phyloP scores from a whole-genome alignment of 2,113 vertebrate genomes.

The Illadopsis cleaveri region DNA sequence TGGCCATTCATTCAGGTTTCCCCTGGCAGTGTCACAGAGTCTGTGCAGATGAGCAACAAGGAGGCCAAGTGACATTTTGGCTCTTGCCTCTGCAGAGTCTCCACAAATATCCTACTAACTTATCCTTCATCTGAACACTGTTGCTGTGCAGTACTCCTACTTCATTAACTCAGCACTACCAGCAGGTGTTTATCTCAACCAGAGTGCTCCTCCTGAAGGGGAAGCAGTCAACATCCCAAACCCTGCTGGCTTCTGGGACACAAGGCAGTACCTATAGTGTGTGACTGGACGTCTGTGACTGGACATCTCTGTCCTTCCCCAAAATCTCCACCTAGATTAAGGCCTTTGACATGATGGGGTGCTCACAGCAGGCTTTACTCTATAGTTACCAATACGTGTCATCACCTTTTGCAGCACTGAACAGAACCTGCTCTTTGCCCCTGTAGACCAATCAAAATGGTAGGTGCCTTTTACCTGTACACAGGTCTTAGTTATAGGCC shows the following conservation, averaged over 20 bases:
- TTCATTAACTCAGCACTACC: neutral
- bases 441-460: accelerated
- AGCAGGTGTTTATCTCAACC: neutral
- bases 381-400: neutral
- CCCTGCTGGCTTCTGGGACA: neutral
- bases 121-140: neutral
- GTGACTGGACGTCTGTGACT: neutral
- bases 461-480: neutral
- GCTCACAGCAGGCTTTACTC: neutral
- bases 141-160: neutral
- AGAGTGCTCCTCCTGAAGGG: neutral
- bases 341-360: neutral
- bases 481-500: neutral
- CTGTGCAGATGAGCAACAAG: neutral
- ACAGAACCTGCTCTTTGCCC: accelerated
- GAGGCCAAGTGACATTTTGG: neutral
- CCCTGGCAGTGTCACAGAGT: neutral
- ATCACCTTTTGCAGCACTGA: neutral
- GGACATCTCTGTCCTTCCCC: neutral
- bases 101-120: neutral
- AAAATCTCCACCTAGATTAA: neutral
- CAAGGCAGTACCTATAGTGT: neutral
- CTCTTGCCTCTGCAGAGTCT: neutral
- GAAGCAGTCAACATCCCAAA: neutral
- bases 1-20: neutral